Percentiles rank a stretch among this genome's conserved stretches.
Conservation (phyloP, 2,888 invertebrate species). For the Abrostola triplasia region DNA sequence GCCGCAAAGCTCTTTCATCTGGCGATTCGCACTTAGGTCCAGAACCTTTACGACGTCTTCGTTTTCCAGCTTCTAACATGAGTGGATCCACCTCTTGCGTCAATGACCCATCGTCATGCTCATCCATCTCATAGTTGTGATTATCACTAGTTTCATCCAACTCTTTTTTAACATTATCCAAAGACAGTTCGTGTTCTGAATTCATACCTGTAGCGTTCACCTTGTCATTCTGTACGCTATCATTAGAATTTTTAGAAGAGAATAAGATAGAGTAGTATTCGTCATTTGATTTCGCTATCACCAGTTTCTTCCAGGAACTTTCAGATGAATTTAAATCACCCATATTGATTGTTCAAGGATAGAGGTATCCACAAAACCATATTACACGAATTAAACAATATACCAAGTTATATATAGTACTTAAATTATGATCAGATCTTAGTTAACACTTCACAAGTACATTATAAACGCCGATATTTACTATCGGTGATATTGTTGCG, state of each 20-base stretch:
- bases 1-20: conserved; percentile 73
- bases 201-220: conserved; percentile 48
- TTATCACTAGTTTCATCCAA: conserved; percentile 42
- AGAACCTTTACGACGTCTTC: conserved; percentile 62
- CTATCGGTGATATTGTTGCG: neutral
- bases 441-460: conserved; percentile 19
- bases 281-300: conserved; percentile 79
- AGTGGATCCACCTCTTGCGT: conserved; percentile 68
- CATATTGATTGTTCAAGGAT: conserved; percentile 86
- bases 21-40: conserved; percentile 69
- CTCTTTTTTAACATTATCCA: conserved; percentile 66
- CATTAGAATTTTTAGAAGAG: conserved; percentile 71
- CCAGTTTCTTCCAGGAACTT: conserved; percentile 84
- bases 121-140: conserved; percentile 42
- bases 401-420: conserved; percentile 16
- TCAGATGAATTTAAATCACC: conserved; percentile 78
- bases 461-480: conserved; percentile 11
- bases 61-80: conserved; percentile 45
- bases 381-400: conserved; percentile 58
- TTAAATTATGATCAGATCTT: conserved; percentile 23
- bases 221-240: conserved; percentile 52
- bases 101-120: conserved; percentile 37
- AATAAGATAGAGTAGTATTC: conserved; percentile 66
- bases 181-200: conserved; percentile 58
- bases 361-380: conserved; percentile 85